Base-by-base conservation (phyloP, 2,797 vertebrate species). In the Erithacus rubecula region DNA sequence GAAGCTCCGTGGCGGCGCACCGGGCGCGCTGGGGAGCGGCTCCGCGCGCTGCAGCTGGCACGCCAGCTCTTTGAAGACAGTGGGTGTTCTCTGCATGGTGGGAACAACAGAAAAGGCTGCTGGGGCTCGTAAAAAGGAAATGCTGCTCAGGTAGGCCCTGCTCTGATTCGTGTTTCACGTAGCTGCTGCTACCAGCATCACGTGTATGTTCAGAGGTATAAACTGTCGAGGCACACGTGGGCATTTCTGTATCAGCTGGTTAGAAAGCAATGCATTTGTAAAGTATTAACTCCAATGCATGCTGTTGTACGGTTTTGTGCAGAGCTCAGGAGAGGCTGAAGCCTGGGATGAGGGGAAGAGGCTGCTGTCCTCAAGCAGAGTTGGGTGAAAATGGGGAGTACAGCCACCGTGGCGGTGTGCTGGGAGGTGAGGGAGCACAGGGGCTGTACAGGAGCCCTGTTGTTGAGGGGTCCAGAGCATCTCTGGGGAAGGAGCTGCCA, bases 341-440 rank as follows among this genome's bases (percentile, higher is more conserved):
- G 27, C 18, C 70, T 52, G 29, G 41, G 20, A 15, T 8, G 43
- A 70, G 34, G 20, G 26, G 30, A 13, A 59, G 72, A 46, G 27
- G 12, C 43, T 63, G 24, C 26, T 8, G 3, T 41, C 29, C 43
- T 76, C 29, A 13, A 47, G 65, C 12, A 79, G 39, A 23, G 7
- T 27, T n/a, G 30, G 12, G 24, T 65, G 55, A 63, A 90, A 83
- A 60, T 12, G 36, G 67, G 58, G 30, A 60, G 12, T 49, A 11
- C 2, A 12, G 4, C 30, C 49, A 4, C 23, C 1, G 0, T 53
- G 65, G 43, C 12, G 4, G 10, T n/a, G 58, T 0, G 0, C 0
- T 58, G 58, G 49, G 41, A 39, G 30, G 15, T 47, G 49, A 67
- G 58, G 27, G 37, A 59, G 29, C 3, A 1, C 27, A 36, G 52